Evolutionary conservation across 2,797 vertebrate genomes (phyloP).

Genomic region (Parauchenoglanis punctatus): DNA sequence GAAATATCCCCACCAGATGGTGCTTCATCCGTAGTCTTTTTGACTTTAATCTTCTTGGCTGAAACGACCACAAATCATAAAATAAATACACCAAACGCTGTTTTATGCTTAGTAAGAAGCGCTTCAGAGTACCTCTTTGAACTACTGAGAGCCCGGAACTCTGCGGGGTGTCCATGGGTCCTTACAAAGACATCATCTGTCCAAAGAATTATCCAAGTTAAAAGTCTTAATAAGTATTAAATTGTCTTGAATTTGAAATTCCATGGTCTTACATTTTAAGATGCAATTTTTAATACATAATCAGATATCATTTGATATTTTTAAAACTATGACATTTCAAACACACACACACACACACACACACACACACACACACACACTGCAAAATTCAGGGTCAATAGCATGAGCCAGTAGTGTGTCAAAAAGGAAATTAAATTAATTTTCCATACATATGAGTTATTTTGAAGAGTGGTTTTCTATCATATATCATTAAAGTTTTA

Average conservation of each 20-base stretch:
- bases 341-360: constrained; percentile 1
- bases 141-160: constrained; percentile 6
- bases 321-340: not conserved
- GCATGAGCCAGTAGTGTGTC: not conserved
- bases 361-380: not conserved
- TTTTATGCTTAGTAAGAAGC: not conserved
- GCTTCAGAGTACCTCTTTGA: constrained; percentile 38
- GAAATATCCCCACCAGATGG: constrained; percentile 68
- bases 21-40: constrained; percentile 63
- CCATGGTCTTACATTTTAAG: not conserved
- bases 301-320: not conserved
- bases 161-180: not conserved
- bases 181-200: constrained; percentile 2
- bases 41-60: constrained; percentile 66
- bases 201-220: not conserved
- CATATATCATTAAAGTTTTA: not conserved
- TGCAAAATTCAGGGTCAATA: not conserved
- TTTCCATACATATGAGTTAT: not conserved
- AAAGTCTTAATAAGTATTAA: not conserved
- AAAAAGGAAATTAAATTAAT: too few relatives aligned
- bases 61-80: constrained; percentile 58
- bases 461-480: not conserved
- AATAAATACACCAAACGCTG: constrained; percentile 42
- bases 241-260: not conserved
- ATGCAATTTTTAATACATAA: not conserved